These are phyloP conservation scores for Drosophila nannoptera DNA, from an alignment of 1,140 invertebrate species.

Conservation along the genomic window DNA sequence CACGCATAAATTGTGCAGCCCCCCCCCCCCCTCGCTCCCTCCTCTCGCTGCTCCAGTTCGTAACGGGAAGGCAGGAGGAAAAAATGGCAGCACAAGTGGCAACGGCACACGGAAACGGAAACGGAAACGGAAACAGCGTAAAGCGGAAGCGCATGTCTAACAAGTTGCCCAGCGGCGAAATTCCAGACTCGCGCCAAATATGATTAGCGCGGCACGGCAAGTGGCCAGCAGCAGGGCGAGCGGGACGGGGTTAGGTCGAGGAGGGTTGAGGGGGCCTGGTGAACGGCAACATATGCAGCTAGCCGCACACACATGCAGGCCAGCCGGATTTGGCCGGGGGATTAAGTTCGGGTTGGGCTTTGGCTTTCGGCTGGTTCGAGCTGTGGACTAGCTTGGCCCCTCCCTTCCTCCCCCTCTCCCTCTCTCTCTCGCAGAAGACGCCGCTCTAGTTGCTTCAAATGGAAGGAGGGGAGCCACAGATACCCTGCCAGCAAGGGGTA, in stretches of 20 bases:
- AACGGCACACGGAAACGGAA: slow-evolving; percentile 57
- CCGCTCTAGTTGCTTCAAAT: no score
- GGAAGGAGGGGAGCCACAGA: no score
- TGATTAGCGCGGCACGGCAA: slow-evolving; percentile 45
- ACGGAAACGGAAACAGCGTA: slow-evolving; percentile 70
- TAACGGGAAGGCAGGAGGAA: neutral
- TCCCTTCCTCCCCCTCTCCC: no score
- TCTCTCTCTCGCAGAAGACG: neutral
- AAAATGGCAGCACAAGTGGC: slow-evolving; percentile 47
- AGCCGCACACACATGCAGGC: slow-evolving; percentile 8
- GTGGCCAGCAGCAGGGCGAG: slow-evolving; percentile 25
- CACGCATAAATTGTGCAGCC: slow-evolving; percentile 64
- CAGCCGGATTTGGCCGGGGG: slow-evolving; percentile 5
- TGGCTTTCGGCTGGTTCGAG: slow-evolving; percentile 12
- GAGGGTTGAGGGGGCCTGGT: neutral
- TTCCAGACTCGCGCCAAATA: slow-evolving; percentile 35
- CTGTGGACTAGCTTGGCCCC: slow-evolving; percentile 1
- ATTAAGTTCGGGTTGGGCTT: slow-evolving; percentile 28
- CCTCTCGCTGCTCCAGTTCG: no score
- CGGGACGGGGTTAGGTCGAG: no score
- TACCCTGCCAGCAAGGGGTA: no score
- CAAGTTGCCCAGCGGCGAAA: slow-evolving; percentile 61
- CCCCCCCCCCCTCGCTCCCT: neutral
- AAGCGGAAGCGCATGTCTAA: slow-evolving; percentile 72
- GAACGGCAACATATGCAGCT: slow-evolving; percentile 18